These are phyloP conservation scores for Arrhamphus sclerolepis DNA, from an alignment of 2,797 vertebrate species.

Conservation along the genomic window DNA sequence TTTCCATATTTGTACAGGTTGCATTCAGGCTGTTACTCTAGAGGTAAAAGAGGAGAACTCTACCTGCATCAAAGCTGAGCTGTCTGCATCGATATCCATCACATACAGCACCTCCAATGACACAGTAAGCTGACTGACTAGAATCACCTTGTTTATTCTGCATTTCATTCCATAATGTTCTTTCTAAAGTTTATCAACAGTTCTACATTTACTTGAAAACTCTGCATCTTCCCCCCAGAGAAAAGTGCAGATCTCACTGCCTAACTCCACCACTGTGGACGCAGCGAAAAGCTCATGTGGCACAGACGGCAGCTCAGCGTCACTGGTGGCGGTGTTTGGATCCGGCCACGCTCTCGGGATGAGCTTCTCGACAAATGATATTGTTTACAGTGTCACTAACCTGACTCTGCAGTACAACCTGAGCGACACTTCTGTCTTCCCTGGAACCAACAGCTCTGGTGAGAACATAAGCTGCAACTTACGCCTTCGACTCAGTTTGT, in stretches of 20 bases:
- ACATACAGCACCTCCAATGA: slow-evolving; percentile 72
- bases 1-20: slow-evolving; percentile 55
- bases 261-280: slow-evolving; percentile 72
- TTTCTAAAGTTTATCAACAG: too few species aligned
- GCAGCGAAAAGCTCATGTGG: slow-evolving; percentile 85
- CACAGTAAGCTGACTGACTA: slow-evolving; percentile 53
- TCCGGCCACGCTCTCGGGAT: slow-evolving; percentile 80
- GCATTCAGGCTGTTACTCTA: slow-evolving; percentile 77
- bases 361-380: slow-evolving; percentile 79
- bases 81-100: slow-evolving; percentile 84
- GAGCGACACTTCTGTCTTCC: slow-evolving; percentile 83
- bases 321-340: slow-evolving; percentile 83
- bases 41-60: slow-evolving; percentile 83
- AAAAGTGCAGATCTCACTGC: slow-evolving; percentile 73
- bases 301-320: slow-evolving; percentile 39
- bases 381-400: slow-evolving; percentile 78
- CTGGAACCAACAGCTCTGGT: slow-evolving; percentile 80
- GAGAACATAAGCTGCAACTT: slow-evolving; percentile 37
- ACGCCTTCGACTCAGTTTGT: background rate
- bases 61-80: slow-evolving; percentile 87
- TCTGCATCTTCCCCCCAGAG: slow-evolving; percentile 58
- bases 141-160: background rate
- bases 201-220: slow-evolving; percentile 1
- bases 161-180: background rate
- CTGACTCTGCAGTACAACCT: slow-evolving; percentile 87